phyloP scores from a whole-genome alignment of 2,113 vertebrate species.

The Centropristis striata region DNA sequence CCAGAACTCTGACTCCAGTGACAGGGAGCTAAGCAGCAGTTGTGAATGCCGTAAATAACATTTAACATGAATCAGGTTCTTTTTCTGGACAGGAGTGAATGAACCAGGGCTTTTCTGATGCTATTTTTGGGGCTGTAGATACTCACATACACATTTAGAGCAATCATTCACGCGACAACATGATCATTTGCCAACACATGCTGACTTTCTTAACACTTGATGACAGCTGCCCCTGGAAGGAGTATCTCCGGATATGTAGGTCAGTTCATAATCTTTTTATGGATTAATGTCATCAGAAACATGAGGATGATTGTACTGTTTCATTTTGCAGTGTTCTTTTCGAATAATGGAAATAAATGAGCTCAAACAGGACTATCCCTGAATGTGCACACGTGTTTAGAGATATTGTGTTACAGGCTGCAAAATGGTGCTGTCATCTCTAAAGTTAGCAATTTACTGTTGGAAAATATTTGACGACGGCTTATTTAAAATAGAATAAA shows the following conservation, averaged over 20 bases:
- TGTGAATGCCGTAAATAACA: slow-evolving; percentile 67
- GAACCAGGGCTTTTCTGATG: slow-evolving; percentile 41
- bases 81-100: slow-evolving; percentile 44
- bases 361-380: not conserved
- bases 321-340: not conserved
- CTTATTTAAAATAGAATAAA: not conserved
- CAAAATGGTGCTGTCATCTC: slow-evolving; percentile 6
- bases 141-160: slow-evolving; percentile 18
- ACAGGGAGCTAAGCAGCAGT: slow-evolving; percentile 43
- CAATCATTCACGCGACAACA: slow-evolving; percentile 46
- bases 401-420: not conserved
- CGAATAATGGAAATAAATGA: not conserved
- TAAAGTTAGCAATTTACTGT: not conserved
- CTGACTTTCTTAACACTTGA: slow-evolving; percentile 27
- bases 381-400: not conserved
- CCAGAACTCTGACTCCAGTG: slow-evolving; percentile 1
- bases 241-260: not conserved
- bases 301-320: not conserved
- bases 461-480: slow-evolving; percentile 15
- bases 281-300: not conserved
- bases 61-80: slow-evolving; percentile 72
- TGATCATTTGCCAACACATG: slow-evolving; percentile 30
- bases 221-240: not conserved
- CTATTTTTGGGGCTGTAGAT: slow-evolving; percentile 34
- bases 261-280: not conserved